These are phyloP conservation scores for Ditula angustiorana DNA, from an alignment of 2,888 invertebrate species.

Conservation along the genomic window DNA sequence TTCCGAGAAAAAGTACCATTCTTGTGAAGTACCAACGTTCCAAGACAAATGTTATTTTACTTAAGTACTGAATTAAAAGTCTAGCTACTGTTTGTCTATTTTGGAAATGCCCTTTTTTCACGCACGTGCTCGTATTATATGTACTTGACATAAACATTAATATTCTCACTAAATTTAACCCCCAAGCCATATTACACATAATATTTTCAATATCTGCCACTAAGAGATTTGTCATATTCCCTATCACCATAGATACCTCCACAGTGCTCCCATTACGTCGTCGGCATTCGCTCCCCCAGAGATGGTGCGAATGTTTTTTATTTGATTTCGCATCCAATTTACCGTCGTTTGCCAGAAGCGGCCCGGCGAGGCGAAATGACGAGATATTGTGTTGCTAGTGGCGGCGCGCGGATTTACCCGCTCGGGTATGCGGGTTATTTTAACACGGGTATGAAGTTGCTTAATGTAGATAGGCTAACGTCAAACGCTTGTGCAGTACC, in stretches of 20 bases:
- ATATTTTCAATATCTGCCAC: slow-evolving; percentile 33
- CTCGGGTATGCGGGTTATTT: background rate
- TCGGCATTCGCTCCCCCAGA: slow-evolving; percentile 48
- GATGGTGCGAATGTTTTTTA: slow-evolving; percentile 74
- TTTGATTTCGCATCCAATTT: slow-evolving; percentile 82
- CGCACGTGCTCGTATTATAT: background rate
- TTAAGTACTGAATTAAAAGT: no score
- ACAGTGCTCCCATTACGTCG: slow-evolving; percentile 51
- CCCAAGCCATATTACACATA: background rate
- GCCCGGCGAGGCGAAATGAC: slow-evolving; percentile 55
- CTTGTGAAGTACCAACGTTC: background rate
- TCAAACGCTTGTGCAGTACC: no score
- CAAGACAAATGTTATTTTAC: background rate
- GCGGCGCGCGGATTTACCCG: slow-evolving; percentile 24
- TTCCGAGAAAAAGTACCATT: no score
- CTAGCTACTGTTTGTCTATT: no score
- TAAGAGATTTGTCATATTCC: slow-evolving; percentile 32
- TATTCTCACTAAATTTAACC: background rate
- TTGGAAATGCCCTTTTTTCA: no score
- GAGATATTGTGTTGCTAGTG: slow-evolving; percentile 41
- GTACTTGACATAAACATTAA: background rate
- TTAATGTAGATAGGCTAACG: no score
- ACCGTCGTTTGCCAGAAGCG: slow-evolving; percentile 69
- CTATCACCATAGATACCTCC: slow-evolving; percentile 47
- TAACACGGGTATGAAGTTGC: no score